Base-by-base conservation (phyloP, 2,113 vertebrate species). In the Tragelaphus imberbis region DNA sequence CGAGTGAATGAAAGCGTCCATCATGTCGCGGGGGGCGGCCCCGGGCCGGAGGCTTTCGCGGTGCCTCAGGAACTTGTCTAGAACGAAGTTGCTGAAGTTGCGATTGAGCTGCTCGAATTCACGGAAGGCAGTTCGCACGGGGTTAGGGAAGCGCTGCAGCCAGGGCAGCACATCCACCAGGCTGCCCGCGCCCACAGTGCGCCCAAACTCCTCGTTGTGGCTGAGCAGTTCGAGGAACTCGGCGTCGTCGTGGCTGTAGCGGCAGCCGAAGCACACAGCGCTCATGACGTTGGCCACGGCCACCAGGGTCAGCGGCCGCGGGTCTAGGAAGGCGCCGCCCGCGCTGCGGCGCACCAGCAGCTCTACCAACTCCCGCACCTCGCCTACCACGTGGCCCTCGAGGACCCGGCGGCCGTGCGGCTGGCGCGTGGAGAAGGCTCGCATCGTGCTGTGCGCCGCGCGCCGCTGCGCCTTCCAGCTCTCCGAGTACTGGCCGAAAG, bases 131-230 rank as follows among this genome's bases (percentile, higher is more conserved):
- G 99, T 99, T 97, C 99, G 99, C 53, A 99, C 98, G 2, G 99
- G 99, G 98, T 99, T 99, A 65, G 99, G 99, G 98, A 99, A 99
- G 96, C 98, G 98, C 97, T 99, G 99, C n/a, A 99, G 99, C 99
- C 99, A 99, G 95, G 99, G 99, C 99, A 99, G 99, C 84, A 99
- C 99, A 88, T 99, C 99, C 94, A 99, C 99, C 8, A 99, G 98
- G 98, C 99, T 99, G 59, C 99, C 99, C 0, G 99, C 99, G 0
- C 99, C 99, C 96, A 99, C 99, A 0, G 99, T 99, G 97, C 98
- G 97, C 16, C 99, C 99, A 98, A 99, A 99, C 97, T 99, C 98
- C 92, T 99, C 99, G 96, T 99, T 99, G 87, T 99, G 99, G 36
- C 99, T 99, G 95, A 99, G 99, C 81, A 99, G 97, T 94, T 99